Percentiles rank a stretch among this genome's conserved stretches.
Evolutionary conservation across 2,888 invertebrate species (phyloP).

Genomic region (Hemistola chrysoprasaria): DNA sequence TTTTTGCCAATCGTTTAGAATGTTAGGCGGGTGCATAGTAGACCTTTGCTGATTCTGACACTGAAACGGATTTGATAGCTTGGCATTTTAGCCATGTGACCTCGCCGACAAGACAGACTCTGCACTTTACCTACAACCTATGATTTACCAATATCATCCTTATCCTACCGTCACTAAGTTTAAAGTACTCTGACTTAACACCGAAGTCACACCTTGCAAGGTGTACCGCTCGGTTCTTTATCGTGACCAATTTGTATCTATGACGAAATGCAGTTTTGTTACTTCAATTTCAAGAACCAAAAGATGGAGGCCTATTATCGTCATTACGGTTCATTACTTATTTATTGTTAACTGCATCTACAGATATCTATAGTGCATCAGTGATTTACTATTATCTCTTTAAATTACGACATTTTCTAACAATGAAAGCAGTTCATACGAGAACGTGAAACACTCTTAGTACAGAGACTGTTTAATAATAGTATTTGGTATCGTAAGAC

Average conservation of each 20-base stretch:
- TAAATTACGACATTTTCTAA: slow-evolving; percentile 13
- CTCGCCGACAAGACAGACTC: slow-evolving; percentile 59
- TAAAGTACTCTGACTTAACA: slow-evolving; percentile 31
- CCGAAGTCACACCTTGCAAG: slow-evolving; percentile 40
- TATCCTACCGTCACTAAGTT: slow-evolving; percentile 28
- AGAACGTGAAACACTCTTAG: slow-evolving; percentile 1
- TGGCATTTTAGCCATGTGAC: slow-evolving; percentile 71
- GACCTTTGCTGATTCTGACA: slow-evolving; percentile 34
- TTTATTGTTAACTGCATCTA: slow-evolving; percentile 5
- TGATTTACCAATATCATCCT: slow-evolving; percentile 30
- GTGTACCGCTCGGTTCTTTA: slow-evolving; percentile 37
- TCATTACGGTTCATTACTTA: slow-evolving; percentile 19
- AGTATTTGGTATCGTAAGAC: slow-evolving; percentile 5
- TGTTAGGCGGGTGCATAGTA: slow-evolving; percentile 18
- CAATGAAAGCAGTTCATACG: slow-evolving; percentile 16
- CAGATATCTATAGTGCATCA: no score
- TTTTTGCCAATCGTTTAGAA: slow-evolving; percentile 9
- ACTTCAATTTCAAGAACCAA: slow-evolving; percentile 16
- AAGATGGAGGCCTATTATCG: slow-evolving; percentile 17
- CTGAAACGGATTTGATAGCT: slow-evolving; percentile 61
- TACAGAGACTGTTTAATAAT: slow-evolving; percentile 3
- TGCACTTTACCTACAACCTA: slow-evolving; percentile 50
- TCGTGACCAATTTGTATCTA: slow-evolving; percentile 57
- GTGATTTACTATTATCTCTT: slow-evolving; percentile 17
- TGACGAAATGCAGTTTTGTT: slow-evolving; percentile 47